Base-by-base conservation (phyloP, 1,140 invertebrate species). In the Heliconius eleuchia region DNA sequence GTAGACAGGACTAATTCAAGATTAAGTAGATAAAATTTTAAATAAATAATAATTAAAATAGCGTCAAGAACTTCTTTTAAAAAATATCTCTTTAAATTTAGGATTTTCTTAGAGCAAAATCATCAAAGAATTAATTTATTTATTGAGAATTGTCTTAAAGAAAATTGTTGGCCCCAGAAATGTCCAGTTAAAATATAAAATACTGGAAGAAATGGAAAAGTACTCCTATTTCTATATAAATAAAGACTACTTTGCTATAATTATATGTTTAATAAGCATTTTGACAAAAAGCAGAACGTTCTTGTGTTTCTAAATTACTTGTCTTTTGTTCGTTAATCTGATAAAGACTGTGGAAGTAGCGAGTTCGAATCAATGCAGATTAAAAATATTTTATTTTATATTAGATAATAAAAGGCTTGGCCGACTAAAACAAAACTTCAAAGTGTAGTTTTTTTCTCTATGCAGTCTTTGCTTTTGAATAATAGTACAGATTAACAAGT, bases 271-370 rank as follows among this genome's bases (percentile, higher is more conserved):
- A 27, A 27, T 66, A 30, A 27, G 4, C 60, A 30, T 66, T 66
- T 66, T 66, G 60, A 66, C 60, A 66, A 66, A 66, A 66, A 66
- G 60, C 60, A 66, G 60, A 66, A 30, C 27, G 27, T 13, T 6
- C 23, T 66, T 16, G 23, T 30, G 60, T 66, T 66, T 66, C 60
- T 66, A 66, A 66, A 66, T 66, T 66, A 66, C 60, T 66, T 6
- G 3, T 6, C 60, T 30, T 66, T 66, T 66, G 60, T 66, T 30
- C 60, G n/a, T 4, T 66, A 66, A 66, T 66, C 11, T 66, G 60
- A 66, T 66, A 66, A 66, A 66, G 60, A 9, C 27, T 16, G 11
- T 3, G 27, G 13, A 30, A 66, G 60, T 30, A 66, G 60, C 27
- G 23, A 9, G 11, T 66, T 66, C 60, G 23, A 30, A 66, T 30